Base-by-base conservation (phyloP, 2,113 vertebrate species). In the Pelodiscus sinensis region DNA sequence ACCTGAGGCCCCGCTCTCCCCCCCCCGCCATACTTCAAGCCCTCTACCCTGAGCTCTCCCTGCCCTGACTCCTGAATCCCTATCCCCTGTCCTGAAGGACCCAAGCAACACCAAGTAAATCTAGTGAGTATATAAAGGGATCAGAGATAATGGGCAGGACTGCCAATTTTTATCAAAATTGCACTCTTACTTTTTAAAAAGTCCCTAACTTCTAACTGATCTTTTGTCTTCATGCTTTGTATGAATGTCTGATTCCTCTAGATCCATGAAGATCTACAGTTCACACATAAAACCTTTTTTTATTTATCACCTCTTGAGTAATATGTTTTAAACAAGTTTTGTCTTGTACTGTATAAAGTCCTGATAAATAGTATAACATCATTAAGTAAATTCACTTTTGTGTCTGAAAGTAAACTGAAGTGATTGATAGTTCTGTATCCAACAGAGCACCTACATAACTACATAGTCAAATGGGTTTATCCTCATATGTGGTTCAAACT, bases 371-470 rank as follows among this genome's bases (percentile, higher is more conserved):
- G 44, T 44, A 71, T 86, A 77, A 83, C 73, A 95, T 85, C 91
- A 24, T 75, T 75, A 75, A 75, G 38, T 44, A 75, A 75, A 89
- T 95, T 95, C 88, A 87, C 84, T 22, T 95, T 93, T 94, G 82
- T 93, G 80, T 80, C 84, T 92, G 54, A 82, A 88, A 92, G 84
- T 94, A 92, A 95, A 92, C 86, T 16, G 55, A 78, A 94, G 84
- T 95, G 84, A 96, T 95, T 96, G 96, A 94, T 90, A 85, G 84
- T 90, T 92, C 86, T 91, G 91, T 62, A 94, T 81, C 80, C 68
- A 85, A 78, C 29, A 85, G 88, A 95, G 96, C 95, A 97, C 97
- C 96, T 95, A 92, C 90, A 96, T 91, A 92, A 75, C 84, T 91
- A 88, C 52, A 77, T 56, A 84, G 88, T 87, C 75, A 92, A 91